Percentiles rank a stretch among this genome's conserved stretches.
phyloP scores from a whole-genome alignment of 2,113 vertebrate species.

The Crotalus viridis region DNA sequence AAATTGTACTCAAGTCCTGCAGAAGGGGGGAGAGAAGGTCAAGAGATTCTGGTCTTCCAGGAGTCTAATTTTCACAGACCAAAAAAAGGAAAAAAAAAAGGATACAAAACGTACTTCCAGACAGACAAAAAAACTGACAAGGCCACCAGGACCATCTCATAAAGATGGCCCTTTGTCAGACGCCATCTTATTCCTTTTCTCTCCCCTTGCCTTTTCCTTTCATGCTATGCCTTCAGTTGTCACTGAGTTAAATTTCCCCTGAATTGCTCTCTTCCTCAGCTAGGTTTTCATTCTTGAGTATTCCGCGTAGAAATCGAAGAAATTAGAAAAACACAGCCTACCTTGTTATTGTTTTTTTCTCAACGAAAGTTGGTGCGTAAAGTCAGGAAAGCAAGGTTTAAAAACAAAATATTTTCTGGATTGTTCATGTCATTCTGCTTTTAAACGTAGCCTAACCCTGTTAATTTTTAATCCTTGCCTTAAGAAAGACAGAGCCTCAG shows the following conservation, averaged over 20 bases:
- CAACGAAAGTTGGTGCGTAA: background rate
- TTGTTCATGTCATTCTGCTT: background rate
- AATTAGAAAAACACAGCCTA: background rate
- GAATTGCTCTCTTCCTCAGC: too few relatives aligned
- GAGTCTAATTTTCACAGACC: background rate
- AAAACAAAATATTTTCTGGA: background rate
- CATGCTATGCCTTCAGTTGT: too few relatives aligned
- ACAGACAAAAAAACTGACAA: too few relatives aligned
- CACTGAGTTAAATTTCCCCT: too few relatives aligned
- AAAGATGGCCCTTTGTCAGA: background rate
- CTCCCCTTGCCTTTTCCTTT: too few relatives aligned
- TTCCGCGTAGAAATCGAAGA: background rate
- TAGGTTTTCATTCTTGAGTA: background rate
- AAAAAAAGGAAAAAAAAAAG: background rate
- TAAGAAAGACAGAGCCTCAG: background rate
- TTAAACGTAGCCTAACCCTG: background rate
- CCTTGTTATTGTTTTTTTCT: background rate
- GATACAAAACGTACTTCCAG: background rate
- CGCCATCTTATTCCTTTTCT: background rate
- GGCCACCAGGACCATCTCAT: background rate
- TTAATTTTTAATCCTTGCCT: background rate
- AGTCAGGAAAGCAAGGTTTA: background rate
- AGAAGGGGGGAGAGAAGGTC: background rate
- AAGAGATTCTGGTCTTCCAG: background rate
- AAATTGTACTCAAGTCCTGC: constrained; percentile 91